Base-by-base conservation (phyloP, 2,113 vertebrate species). In the Gadus macrocephalus region DNA sequence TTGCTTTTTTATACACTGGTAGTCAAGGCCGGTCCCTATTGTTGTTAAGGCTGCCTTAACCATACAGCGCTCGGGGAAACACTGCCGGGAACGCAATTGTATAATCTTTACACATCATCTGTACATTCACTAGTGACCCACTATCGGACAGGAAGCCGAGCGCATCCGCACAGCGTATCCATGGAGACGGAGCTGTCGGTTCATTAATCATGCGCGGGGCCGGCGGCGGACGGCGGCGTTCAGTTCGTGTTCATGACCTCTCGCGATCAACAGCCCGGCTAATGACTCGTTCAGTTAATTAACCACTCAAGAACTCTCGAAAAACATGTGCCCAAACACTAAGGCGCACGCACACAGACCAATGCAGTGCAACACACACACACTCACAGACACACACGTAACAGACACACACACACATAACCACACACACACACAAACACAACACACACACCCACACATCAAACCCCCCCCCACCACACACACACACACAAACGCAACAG, bases 371-470 rank as follows among this genome's bases (percentile, higher is more conserved):
- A n/a, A n/a, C n/a, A n/a, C n/a, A n/a, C n/a, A 22, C 64, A 20
- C 38, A 20, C 31, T 17, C n/a, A 66, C n/a, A 42, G 38, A 53
- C 31, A 49, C 64, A 66, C 64, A 66, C 64, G 53, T n/a, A 25
- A 25, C 22, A 1, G 22, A 25, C 22, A 25, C 22, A 25, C 2
- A 25, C 22, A 25, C 22, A 25, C 60, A 27, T 17, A 65, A n/a
- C n/a, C n/a, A 42, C 31, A 49, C 64, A 65, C 64, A 65, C 64
- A 66, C 64, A 49, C 15, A 53, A 65, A 35, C 49, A n/a, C 19
- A 35, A 66, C 35, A 65, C 64, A 65, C 35, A 65, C 16, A 22
- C 35, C 42, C 35, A 65, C n/a, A 20, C 31, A n/a, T n/a, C n/a
- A n/a, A n/a, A n/a, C n/a, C n/a, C n/a, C n/a, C n/a, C n/a, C n/a